Base-by-base conservation (phyloP, 2,797 vertebrate genomes). In the Pangasius larnaudii region DNA sequence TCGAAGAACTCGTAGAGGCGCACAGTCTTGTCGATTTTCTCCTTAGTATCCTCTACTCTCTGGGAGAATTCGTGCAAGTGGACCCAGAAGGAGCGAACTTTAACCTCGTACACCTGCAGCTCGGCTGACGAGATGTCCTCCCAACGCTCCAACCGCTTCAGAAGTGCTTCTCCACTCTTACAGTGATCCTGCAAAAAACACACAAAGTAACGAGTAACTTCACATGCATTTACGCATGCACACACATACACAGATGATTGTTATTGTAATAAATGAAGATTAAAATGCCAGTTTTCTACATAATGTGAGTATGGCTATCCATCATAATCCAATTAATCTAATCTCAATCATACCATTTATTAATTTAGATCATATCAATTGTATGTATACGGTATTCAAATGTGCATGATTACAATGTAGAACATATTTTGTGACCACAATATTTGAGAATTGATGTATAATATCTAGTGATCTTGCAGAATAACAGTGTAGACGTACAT, bases 1-100 rank as follows among this genome's bases (percentile, higher is more conserved):
- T 98, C 97, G 69, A 98, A 95, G 93, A 97, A 97, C 90, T 96
- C 90, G 81, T 96, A 97, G 0, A 98, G 96, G 19, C 65, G 92
- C 30, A 97, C 92, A 0, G 97, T 96, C 91, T 96, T 95, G 88
- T 96, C 93, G 11, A 98, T 92, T 82, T 91, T 94, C 86, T 93
- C 94, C 51, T 96, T 96, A 0, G 93, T 94, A 69, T 94, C 93
- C 78, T 95, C 95, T 88, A 99, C 93, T 0, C 97, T 93, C 88
- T 94, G 94, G 9, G 96, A 97, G 94, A 99, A 99, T 13, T 96
- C 95, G 11, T 95, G 96, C 71, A 99, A 93, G 71, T 96, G 95
- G 19, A 95, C 93, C 93, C 90, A 95, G 85, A 96, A 96, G 0
- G 90, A 87, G 67, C 97, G 96, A 85, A 98, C 94, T 92, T 94